Percentiles rank a stretch among this genome's conserved stretches.
These are phyloP conservation scores for Tethya wilhelma DNA, from an alignment of 37 sponge, comb jelly and placozoan genomes.

Conservation along the genomic window DNA sequence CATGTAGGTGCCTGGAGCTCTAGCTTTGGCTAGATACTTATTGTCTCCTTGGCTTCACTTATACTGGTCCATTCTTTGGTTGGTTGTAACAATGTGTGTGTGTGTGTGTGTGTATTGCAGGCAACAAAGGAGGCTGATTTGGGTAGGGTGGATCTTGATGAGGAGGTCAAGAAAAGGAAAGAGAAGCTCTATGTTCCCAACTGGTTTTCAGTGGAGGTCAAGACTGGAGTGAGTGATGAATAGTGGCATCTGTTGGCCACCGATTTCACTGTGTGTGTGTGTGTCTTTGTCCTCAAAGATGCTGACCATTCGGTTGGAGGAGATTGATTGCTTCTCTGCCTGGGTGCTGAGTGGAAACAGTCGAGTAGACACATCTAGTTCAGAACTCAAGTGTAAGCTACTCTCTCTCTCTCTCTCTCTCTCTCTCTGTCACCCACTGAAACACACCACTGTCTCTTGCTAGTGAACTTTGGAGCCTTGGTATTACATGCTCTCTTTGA, in stretches of 20 bases:
- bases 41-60: no score
- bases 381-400: conserved; percentile 62
- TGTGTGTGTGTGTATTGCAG: no score
- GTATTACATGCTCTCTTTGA: conserved; percentile 74
- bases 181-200: conserved; percentile 85
- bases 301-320: conserved; percentile 72
- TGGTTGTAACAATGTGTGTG: no score
- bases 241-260: neutral
- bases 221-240: conserved; percentile 88
- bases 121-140: conserved; percentile 67
- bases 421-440: no score
- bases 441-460: neutral
- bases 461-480: conserved; percentile 81
- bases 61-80: no score
- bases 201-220: conserved; percentile 95
- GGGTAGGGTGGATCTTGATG: conserved; percentile 87
- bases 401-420: neutral
- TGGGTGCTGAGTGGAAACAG: conserved; percentile 67
- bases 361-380: conserved; percentile 1
- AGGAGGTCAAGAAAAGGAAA: conserved; percentile 70
- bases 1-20: conserved; percentile 39
- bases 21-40: neutral
- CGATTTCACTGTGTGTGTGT: neutral
- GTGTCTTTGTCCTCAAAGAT: conserved; percentile 16
- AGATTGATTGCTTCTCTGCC: conserved; percentile 72